These are phyloP conservation scores for Danaus melanippus DNA, from an alignment of 1,140 invertebrate genomes.

Conservation along the genomic window DNA sequence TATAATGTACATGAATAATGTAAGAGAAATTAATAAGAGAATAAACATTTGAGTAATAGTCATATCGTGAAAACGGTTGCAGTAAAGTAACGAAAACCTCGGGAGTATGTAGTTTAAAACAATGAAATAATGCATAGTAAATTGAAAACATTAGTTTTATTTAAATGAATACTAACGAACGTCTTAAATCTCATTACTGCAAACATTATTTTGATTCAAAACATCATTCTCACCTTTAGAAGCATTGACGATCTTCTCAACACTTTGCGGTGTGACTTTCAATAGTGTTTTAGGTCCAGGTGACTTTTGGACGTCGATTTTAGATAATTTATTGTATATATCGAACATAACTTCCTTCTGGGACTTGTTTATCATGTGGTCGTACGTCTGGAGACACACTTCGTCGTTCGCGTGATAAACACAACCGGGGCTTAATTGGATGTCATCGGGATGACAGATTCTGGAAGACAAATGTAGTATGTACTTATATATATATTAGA, in stretches of 20 bases:
- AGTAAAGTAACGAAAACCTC: too few species aligned
- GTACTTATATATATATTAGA: neutral
- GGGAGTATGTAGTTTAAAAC: too few species aligned
- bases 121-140: too few species aligned
- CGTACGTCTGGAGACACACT: slow-evolving; percentile 57
- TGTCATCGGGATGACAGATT: slow-evolving; percentile 43
- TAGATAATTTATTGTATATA: slow-evolving; percentile 73
- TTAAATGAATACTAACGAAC: too few species aligned
- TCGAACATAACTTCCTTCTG: slow-evolving; percentile 75
- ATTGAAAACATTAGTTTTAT: too few species aligned
- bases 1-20: too few species aligned
- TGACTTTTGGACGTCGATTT: slow-evolving; percentile 64
- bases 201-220: too few species aligned
- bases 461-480: slow-evolving; percentile 26
- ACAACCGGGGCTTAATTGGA: slow-evolving; percentile 64
- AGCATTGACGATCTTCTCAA: slow-evolving; percentile 67
- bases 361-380: slow-evolving; percentile 74
- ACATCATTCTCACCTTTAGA: slow-evolving; percentile 57
- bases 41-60: too few species aligned
- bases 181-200: too few species aligned
- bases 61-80: too few species aligned
- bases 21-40: neutral
- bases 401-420: slow-evolving; percentile 60
- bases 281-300: slow-evolving; percentile 50
- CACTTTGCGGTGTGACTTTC: slow-evolving; percentile 73